Evolutionary conservation across 1,140 invertebrate species (phyloP).

Genomic region (Sesamia nonagrioides): DNA sequence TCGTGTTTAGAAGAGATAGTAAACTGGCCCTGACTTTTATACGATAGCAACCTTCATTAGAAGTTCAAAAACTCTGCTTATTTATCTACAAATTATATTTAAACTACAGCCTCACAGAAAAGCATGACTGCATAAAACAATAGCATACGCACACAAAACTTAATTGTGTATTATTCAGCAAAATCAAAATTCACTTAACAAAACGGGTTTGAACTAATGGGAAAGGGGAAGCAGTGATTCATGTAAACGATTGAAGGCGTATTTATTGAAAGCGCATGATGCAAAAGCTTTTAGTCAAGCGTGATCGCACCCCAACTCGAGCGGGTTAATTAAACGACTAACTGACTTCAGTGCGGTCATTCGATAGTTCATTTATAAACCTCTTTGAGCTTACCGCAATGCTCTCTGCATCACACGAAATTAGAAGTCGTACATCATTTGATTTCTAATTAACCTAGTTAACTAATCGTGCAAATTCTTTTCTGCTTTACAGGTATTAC

Average conservation of each 20-base stretch:
- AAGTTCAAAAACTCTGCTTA: neutral
- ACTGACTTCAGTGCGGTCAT: conserved; percentile 72
- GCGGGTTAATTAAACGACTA: conserved; percentile 45
- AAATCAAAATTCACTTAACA: conserved; percentile 36
- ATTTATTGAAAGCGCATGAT: conserved; percentile 55
- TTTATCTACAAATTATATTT: too few species aligned
- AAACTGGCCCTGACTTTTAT: neutral
- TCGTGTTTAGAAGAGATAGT: neutral
- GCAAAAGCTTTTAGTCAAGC: conserved; percentile 41
- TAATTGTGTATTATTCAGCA: conserved; percentile 5
- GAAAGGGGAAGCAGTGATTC: conserved; percentile 69
- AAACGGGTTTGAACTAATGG: conserved; percentile 60
- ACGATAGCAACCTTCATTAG: neutral
- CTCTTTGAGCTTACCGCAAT: conserved; percentile 19
- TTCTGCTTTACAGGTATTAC: neutral
- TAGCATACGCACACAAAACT: neutral
- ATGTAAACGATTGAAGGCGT: conserved; percentile 70
- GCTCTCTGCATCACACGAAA: conserved; percentile 13
- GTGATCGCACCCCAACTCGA: conserved; percentile 29
- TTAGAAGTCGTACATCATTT: neutral
- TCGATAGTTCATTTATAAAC: conserved; percentile 70
- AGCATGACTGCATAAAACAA: neutral
- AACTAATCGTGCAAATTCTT: neutral
- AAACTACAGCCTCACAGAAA: neutral
- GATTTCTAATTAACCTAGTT: conserved; percentile 13